phyloP scores from a whole-genome alignment of 2,113 vertebrate species.

The Dromiciops gliroides region DNA sequence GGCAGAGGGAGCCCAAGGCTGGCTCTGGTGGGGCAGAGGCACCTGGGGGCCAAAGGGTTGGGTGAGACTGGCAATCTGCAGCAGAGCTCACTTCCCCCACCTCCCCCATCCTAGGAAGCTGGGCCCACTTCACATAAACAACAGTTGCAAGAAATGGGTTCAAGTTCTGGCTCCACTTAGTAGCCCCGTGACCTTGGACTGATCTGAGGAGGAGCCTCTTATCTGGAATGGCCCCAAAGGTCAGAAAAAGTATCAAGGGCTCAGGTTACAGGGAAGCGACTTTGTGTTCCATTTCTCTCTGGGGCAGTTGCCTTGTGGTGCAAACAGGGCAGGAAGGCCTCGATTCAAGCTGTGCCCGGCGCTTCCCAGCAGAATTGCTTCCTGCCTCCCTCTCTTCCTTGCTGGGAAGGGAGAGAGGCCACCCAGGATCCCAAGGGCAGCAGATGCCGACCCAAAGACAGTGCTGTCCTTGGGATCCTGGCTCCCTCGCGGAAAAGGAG shows the following conservation, averaged over 20 bases:
- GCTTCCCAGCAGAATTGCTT: background rate
- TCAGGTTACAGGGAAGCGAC: background rate
- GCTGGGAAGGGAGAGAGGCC: background rate
- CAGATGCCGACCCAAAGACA: background rate
- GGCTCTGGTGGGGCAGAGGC: slow-evolving; percentile 64
- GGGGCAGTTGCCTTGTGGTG: too few relatives aligned
- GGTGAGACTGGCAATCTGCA: background rate
- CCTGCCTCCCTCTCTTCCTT: too few relatives aligned
- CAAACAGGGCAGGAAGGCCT: background rate
- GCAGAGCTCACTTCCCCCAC: too few relatives aligned
- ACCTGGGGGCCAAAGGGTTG: slow-evolving; percentile 70
- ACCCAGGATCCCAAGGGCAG: too few relatives aligned
- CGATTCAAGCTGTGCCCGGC: background rate
- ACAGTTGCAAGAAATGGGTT: too few relatives aligned
- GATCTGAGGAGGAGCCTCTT: background rate
- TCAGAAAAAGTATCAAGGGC: background rate
- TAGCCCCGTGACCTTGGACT: background rate
- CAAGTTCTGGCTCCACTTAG: too few relatives aligned
- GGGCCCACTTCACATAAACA: background rate
- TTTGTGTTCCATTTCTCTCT: too few relatives aligned
- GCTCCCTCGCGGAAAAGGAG: background rate
- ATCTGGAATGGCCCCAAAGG: background rate
- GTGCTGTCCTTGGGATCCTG: background rate
- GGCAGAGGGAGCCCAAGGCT: slow-evolving; percentile 75
- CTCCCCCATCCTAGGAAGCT: background rate